Evolutionary conservation across 2,113 vertebrate genomes (phyloP).

Genomic region (Nyctibius bracteatus): DNA sequence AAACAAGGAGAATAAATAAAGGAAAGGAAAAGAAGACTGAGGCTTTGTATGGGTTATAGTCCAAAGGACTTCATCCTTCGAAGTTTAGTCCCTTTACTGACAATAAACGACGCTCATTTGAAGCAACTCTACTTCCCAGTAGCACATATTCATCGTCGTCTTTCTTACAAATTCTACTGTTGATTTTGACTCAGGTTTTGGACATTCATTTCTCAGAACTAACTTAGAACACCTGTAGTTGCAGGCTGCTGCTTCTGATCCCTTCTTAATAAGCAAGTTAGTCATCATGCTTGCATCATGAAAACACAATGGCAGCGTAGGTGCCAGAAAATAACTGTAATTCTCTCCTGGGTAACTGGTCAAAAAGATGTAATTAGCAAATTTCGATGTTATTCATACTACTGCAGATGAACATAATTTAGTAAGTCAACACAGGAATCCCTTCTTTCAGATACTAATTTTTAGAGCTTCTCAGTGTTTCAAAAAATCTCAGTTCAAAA

Average conservation of each 20-base stretch:
- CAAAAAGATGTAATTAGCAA: background rate
- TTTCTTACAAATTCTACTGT: background rate
- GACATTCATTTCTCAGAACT: background rate
- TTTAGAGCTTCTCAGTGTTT: background rate
- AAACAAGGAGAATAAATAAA: no score
- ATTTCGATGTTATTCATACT: background rate
- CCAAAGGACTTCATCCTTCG: background rate
- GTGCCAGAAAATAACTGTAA: background rate
- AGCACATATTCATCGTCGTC: background rate
- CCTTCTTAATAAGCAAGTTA: background rate
- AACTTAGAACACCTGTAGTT: background rate
- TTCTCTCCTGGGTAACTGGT: background rate
- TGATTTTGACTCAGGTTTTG: background rate
- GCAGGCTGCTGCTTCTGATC: background rate
- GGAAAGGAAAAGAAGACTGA: background rate
- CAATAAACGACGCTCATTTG: background rate
- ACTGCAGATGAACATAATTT: background rate
- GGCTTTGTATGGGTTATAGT: background rate
- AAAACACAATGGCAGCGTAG: accelerated
- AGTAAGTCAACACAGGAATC: background rate
- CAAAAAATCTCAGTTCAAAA: background rate
- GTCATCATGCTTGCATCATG: background rate
- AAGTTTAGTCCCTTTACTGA: background rate
- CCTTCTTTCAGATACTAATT: background rate
- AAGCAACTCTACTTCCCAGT: background rate